Conservation (phyloP, 2,888 invertebrate species). For the Entomobrya proxima region DNA sequence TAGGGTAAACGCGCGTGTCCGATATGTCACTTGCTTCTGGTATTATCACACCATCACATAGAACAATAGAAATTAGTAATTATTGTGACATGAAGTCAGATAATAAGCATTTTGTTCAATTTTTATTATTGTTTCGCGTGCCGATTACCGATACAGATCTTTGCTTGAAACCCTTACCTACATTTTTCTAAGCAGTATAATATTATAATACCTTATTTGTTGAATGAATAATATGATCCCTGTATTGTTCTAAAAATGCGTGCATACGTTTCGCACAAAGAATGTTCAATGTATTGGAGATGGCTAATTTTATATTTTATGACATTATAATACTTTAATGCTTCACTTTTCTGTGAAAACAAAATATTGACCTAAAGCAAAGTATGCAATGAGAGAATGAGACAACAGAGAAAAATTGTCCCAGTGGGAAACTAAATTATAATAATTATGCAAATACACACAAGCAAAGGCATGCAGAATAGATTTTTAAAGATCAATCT, state of each 20-base stretch:
- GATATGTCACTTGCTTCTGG: neutral
- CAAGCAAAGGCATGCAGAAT: slow-evolving; percentile 25
- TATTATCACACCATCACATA: neutral
- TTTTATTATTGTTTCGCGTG: neutral
- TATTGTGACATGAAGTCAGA: slow-evolving; percentile 4
- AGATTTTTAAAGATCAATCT: slow-evolving; percentile 16
- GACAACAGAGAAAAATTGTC: neutral
- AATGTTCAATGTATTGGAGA: no score
- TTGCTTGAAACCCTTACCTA: no score
- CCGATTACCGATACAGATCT: neutral
- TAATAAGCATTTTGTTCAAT: slow-evolving; percentile 33
- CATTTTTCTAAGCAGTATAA: no score
- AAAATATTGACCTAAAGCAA: neutral
- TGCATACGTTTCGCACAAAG: no score
- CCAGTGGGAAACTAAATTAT: neutral
- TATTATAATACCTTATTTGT: no score
- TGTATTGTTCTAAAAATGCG: no score
- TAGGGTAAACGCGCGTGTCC: neutral
- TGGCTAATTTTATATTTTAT: no score
- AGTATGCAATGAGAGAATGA: slow-evolving; percentile 2
- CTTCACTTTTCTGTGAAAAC: neutral
- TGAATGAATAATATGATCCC: no score
- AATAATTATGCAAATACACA: slow-evolving; percentile 35
- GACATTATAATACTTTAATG: no score
- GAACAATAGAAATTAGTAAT: neutral